phyloP scores from a whole-genome alignment of 2,888 invertebrate species.

The Halictus quadricinctus region DNA sequence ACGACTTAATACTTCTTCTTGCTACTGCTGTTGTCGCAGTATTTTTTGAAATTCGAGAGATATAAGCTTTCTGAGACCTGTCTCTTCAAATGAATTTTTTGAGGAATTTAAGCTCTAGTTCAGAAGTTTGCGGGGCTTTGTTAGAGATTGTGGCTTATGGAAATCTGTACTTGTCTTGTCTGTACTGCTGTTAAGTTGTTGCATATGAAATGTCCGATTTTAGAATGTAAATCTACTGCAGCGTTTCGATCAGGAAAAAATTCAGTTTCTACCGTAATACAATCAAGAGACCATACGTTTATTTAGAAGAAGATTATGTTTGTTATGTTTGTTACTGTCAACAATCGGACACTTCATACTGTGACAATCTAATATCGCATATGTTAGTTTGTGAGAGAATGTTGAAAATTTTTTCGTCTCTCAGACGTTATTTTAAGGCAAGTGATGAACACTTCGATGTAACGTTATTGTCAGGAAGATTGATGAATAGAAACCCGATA shows the following conservation, averaged over 20 bases:
- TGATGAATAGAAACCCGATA: too few relatives aligned
- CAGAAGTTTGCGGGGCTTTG: neutral
- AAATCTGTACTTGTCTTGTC: neutral
- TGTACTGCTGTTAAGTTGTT: neutral
- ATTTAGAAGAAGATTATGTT: too few relatives aligned
- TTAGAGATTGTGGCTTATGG: neutral
- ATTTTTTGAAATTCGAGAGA: neutral
- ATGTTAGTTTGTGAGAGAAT: too few relatives aligned
- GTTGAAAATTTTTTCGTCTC: too few relatives aligned
- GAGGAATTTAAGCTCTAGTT: neutral
- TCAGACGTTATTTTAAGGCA: too few relatives aligned
- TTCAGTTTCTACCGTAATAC: too few relatives aligned
- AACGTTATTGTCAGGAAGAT: too few relatives aligned
- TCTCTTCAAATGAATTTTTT: neutral
- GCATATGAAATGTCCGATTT: neutral
- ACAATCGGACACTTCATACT: too few relatives aligned
- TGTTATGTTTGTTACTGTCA: too few relatives aligned
- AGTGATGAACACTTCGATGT: too few relatives aligned
- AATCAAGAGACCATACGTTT: too few relatives aligned
- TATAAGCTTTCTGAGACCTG: neutral
- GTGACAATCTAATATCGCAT: too few relatives aligned
- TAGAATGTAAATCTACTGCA: neutral
- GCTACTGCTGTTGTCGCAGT: neutral
- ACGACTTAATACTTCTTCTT: constrained; percentile 29
- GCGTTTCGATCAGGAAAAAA: neutral